Evolutionary conservation across 2,113 vertebrate species (phyloP), one percentile per base, ranked within the genome.

Genomic region (Eudyptes chrysolophus): DNA sequence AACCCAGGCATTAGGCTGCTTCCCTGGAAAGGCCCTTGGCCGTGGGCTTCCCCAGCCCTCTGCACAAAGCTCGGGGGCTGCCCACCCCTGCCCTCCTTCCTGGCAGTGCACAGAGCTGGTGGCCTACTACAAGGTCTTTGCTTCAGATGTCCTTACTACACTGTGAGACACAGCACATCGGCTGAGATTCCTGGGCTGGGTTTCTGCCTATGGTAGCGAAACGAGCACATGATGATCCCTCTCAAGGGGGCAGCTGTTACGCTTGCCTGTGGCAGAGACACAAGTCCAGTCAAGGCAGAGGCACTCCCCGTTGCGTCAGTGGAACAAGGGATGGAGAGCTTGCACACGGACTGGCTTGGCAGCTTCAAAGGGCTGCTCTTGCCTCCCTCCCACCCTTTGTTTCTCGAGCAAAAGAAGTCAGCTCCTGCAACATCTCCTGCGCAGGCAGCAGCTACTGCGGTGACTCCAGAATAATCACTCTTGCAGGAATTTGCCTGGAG

Each of bases 81-180:
- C 58, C 38, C 57, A 27, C 6, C 14, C 52, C 49, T 10, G 29
- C 21, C 22, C 40, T 69, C 40, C n/a, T 24, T 32, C 62, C 32
- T 2, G 7, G 54, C 58, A 57, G 55, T 6, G 10, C 13, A 1
- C 7, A 27, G 26, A 86, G 80, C 80, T 76, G 44, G 30, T 74
- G 76, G 54, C 54, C 26, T 54, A 32, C 68, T 74, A 24, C 16
- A 16, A 64, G 57, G 26, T 38, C 52, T 60, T 83, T 60, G 21
- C 38, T 92, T 83, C 34, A 3, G n/a, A 22, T 0, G 1, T 36
- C 49, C 75, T 36, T 44, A 3, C 58, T 0, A 0, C 44, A 72
- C 76, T 57, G 42, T 32, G 76, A 83, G 51, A 19, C 9, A 29
- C 60, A 58, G 64, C 29, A 52, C 15, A 13, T 3, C 0, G 1